Evolutionary conservation across 1,140 invertebrate genomes (phyloP).

Genomic region (Brachionus sp.): DNA sequence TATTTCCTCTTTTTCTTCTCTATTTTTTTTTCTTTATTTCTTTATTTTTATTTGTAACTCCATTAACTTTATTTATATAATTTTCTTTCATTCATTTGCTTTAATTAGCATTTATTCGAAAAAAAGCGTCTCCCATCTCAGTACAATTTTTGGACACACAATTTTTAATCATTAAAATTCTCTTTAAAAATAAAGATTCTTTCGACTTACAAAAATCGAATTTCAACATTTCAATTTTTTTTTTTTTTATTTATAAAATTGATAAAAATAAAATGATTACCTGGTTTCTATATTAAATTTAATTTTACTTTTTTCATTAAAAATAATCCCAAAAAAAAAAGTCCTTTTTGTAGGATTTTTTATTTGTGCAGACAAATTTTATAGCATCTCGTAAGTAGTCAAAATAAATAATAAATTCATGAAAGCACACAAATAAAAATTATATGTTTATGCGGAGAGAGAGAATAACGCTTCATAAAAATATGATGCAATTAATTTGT

Average conservation of each 20-base stretch:
- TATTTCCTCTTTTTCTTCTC: not conserved
- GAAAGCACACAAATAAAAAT: not conserved
- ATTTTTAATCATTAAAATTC: not conserved
- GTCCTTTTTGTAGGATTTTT: not conserved
- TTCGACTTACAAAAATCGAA: slow-evolving; percentile 11
- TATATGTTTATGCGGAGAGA: not conserved
- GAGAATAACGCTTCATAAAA: not conserved
- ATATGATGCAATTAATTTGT: not conserved
- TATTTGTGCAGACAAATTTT: not conserved
- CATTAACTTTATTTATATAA: not conserved
- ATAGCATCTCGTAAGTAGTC: not conserved
- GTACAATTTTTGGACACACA: not conserved
- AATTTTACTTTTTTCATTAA: not conserved
- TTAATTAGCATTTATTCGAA: not conserved
- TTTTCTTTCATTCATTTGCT: not conserved
- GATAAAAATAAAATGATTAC: slow-evolving; percentile 19
- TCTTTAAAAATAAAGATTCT: not conserved
- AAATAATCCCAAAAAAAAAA: not conserved
- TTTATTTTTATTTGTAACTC: not conserved
- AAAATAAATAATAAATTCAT: not conserved
- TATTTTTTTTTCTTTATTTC: not conserved
- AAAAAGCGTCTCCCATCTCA: not conserved
- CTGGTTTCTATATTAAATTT: not conserved
- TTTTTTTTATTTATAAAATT: slow-evolving; percentile 4
- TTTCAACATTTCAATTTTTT: slow-evolving; percentile 1